These are phyloP conservation scores for Pteromalus puparum DNA, from an alignment of 1,140 invertebrate species.

Conservation along the genomic window DNA sequence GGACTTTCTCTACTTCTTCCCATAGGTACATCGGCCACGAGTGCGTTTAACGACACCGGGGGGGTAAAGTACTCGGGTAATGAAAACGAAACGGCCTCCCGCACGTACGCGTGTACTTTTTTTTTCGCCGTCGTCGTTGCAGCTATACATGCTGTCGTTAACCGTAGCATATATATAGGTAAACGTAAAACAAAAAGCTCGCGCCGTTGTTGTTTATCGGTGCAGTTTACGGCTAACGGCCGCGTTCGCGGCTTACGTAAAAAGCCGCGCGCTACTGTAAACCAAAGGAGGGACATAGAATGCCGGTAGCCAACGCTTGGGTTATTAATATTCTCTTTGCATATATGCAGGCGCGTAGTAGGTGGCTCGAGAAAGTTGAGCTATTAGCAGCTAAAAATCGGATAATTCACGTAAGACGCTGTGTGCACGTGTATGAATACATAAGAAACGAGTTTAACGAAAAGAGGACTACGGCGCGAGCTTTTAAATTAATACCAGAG, in stretches of 20 bases:
- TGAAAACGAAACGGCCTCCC: conserved; percentile 28
- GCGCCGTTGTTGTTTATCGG: neutral
- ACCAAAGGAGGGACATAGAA: neutral
- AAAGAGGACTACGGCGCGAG: neutral
- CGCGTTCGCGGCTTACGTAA: neutral
- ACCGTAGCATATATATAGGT: neutral
- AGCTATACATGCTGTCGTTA: neutral
- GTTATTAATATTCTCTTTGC: neutral
- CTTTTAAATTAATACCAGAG: neutral
- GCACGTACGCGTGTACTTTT: neutral
- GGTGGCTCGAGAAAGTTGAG: neutral
- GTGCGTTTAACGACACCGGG: neutral
- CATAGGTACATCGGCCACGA: neutral
- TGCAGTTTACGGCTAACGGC: neutral
- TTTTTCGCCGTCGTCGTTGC: neutral
- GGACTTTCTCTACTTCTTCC: neutral
- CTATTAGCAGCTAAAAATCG: neutral
- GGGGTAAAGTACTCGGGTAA: conserved; percentile 29
- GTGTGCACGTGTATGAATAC: neutral
- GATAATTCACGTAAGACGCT: neutral
- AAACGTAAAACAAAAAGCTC: neutral
- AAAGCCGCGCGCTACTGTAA: neutral
- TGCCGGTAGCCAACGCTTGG: neutral
- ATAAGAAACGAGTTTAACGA: neutral
- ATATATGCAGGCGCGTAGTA: neutral